phyloP scores from a whole-genome alignment of 2,797 vertebrate species.

The Rhadinocentrus ornatus region DNA sequence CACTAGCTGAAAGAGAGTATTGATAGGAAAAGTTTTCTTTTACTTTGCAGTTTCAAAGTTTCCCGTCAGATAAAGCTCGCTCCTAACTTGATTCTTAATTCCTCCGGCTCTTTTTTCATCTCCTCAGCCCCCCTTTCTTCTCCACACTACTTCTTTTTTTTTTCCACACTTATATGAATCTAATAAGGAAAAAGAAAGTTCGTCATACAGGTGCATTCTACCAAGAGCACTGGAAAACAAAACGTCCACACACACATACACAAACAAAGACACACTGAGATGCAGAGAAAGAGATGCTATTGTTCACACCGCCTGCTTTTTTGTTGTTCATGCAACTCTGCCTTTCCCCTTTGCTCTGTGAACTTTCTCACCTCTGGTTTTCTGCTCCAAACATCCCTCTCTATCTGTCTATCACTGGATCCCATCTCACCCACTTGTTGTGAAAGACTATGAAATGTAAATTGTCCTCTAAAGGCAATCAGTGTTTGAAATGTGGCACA shows the following conservation, averaged over 20 bases:
- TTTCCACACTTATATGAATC: slow-evolving; percentile 68
- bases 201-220: slow-evolving; percentile 72
- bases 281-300: slow-evolving; percentile 38
- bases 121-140: slow-evolving; percentile 39
- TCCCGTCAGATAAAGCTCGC: slow-evolving; percentile 73
- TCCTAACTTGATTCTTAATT: slow-evolving; percentile 71
- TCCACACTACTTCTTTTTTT: slow-evolving; percentile 57
- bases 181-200: slow-evolving; percentile 64
- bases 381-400: slow-evolving; percentile 66
- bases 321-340: slow-evolving; percentile 34
- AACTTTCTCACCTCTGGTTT: slow-evolving; percentile 66
- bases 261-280: slow-evolving; percentile 33
- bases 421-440: slow-evolving; percentile 77
- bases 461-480: slow-evolving; percentile 82
- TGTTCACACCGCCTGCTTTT: slow-evolving; percentile 58
- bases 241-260: slow-evolving; percentile 14
- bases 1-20: slow-evolving; percentile 54
- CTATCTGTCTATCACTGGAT: slow-evolving; percentile 54
- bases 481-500: slow-evolving; percentile 78
- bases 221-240: slow-evolving; percentile 52
- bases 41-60: slow-evolving; percentile 73
- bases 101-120: slow-evolving; percentile 71
- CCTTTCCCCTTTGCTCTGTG: slow-evolving; percentile 56
- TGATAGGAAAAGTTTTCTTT: slow-evolving; percentile 80
- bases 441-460: slow-evolving; percentile 82